These are phyloP conservation scores for Dermatophagoides farinae DNA, from an alignment of 1,140 invertebrate genomes.

Conservation along the genomic window DNA sequence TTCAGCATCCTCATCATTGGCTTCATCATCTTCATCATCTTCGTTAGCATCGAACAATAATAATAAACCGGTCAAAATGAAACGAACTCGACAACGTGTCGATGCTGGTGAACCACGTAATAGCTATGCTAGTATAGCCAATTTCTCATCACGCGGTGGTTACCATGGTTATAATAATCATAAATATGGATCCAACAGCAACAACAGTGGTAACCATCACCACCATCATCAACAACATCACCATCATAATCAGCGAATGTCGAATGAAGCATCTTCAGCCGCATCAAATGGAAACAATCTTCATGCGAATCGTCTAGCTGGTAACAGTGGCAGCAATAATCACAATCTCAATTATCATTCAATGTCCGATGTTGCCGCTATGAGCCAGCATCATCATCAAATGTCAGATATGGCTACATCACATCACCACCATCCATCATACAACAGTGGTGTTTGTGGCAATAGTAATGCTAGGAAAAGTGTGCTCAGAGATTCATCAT, in stretches of 20 bases:
- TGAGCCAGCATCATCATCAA: not conserved
- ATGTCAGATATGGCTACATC: too few species aligned
- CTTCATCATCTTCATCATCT: slow-evolving; percentile 19
- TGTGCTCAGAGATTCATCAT: too few species aligned
- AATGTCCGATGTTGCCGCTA: not conserved
- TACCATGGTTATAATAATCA: slow-evolving; percentile 2
- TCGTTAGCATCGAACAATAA: slow-evolving; percentile 25
- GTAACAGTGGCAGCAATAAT: not conserved
- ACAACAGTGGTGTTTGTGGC: too few species aligned
- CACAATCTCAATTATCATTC: not conserved
- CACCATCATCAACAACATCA: not conserved
- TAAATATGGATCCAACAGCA: not conserved
- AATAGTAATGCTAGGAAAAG: too few species aligned
- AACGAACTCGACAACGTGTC: slow-evolving; percentile 74
- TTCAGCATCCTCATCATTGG: slow-evolving; percentile 1
- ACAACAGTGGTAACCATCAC: not conserved
- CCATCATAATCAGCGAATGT: not conserved
- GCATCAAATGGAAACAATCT: not conserved
- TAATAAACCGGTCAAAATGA: slow-evolving; percentile 47
- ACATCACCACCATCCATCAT: too few species aligned
- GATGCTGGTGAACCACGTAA: slow-evolving; percentile 80
- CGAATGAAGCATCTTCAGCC: not conserved
- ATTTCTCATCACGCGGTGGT: slow-evolving; percentile 35
- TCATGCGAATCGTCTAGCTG: not conserved
- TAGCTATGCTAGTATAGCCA: slow-evolving; percentile 68